Evolutionary conservation across 2,113 vertebrate genomes (phyloP).

Genomic region (Archocentrus centrarchus): DNA sequence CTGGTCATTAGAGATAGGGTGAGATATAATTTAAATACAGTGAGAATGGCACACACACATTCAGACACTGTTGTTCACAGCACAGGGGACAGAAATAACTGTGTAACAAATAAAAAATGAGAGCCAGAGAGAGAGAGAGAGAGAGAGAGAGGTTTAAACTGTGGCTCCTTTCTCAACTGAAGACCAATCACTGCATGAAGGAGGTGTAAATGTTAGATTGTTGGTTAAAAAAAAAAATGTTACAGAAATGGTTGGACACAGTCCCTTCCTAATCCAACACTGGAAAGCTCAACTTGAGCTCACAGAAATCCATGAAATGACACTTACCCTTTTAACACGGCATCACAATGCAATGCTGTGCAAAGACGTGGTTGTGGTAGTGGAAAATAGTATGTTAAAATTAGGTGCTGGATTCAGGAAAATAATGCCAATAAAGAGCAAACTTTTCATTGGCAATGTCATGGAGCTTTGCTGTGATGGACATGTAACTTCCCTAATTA

Average conservation of each 20-base stretch:
- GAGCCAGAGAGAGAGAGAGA: neutral
- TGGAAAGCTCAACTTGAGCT: neutral
- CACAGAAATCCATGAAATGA: neutral
- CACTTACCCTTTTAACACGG: neutral
- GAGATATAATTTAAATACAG: neutral
- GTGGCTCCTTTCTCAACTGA: neutral
- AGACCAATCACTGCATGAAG: neutral
- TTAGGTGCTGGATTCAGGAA: neutral
- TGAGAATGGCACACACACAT: neutral
- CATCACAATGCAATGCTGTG: neutral
- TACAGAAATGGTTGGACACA: neutral
- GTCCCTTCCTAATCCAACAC: neutral
- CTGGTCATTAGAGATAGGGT: neutral
- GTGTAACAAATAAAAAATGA: neutral
- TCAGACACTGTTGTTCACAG: neutral
- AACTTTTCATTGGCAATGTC: neutral
- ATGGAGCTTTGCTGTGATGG: neutral
- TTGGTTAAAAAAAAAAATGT: constrained; percentile 4
- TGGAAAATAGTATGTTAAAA: neutral
- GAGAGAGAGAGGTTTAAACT: neutral
- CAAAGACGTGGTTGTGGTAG: neutral
- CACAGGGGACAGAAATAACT: constrained; percentile 1
- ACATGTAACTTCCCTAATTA: neutral
- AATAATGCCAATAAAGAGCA: neutral
- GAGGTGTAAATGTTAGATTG: neutral